Percentiles rank a stretch among this genome's conserved stretches.
Conservation (phyloP, 2,113 vertebrate genomes). For the pig (Sus scrofa) region T2T-Sscrofa CM000820.6:96706001-96706500, state of each 20-base stretch:
- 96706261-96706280: slow-evolving; percentile 65
- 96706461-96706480: slow-evolving; percentile 44
- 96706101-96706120: slow-evolving; percentile 22
- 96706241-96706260: slow-evolving; percentile 49
- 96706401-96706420: slow-evolving; percentile 52
- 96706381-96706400: slow-evolving; percentile 58
- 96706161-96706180: background rate
- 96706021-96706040: slow-evolving; percentile 3
- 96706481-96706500: background rate
- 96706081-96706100: background rate
- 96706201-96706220: slow-evolving; percentile 61
- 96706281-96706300: slow-evolving; percentile 75
- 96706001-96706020: slow-evolving; percentile 25
- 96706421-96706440: slow-evolving; percentile 12
- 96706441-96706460: background rate
- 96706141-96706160: background rate
- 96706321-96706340: slow-evolving; percentile 73
- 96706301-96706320: slow-evolving; percentile 55
- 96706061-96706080: background rate
- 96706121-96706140: slow-evolving; percentile 24
- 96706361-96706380: slow-evolving; percentile 47
- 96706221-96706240: slow-evolving; percentile 57
- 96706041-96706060: slow-evolving; percentile 42
- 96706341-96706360: slow-evolving; percentile 69
- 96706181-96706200: slow-evolving; percentile 8